A percentile compares a stretch with the other conserved stretches of the same genome.
These are phyloP conservation scores for Myripristis murdjan DNA, from an alignment of 2,797 vertebrate genomes.

Conservation along the genomic window DNA sequence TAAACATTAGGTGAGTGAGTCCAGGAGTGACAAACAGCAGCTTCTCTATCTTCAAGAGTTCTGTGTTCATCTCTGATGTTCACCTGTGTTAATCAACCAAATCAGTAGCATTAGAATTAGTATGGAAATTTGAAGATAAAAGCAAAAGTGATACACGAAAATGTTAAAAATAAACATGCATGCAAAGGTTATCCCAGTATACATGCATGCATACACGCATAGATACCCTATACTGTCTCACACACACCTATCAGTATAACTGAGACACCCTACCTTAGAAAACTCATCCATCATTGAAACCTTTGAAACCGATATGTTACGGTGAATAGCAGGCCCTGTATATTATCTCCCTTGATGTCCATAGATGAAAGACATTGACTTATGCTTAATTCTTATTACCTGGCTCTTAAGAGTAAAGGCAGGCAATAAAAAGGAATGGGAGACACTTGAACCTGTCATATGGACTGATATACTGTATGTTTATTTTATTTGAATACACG, in stretches of 20 bases:
- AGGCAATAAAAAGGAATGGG: constrained; percentile 15
- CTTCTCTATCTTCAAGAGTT: too few relatives aligned
- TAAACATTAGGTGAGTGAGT: too few relatives aligned
- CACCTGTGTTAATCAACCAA: too few relatives aligned
- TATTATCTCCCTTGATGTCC: constrained; percentile 32
- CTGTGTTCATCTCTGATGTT: too few relatives aligned
- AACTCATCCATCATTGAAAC: constrained; percentile 17
- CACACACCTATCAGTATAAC: background rate
- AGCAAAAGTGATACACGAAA: too few relatives aligned
- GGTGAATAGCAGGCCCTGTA: constrained; percentile 8
- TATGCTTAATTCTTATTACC: constrained; percentile 11
- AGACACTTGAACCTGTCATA: background rate
- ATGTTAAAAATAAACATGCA: too few relatives aligned
- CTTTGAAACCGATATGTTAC: constrained; percentile 35
- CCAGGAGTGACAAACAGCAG: too few relatives aligned
- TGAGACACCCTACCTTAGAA: background rate
- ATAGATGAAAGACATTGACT: constrained; percentile 38
- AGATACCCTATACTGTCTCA: too few relatives aligned
- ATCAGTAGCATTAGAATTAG: too few relatives aligned
- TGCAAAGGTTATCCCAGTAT: background rate
- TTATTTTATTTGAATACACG: too few relatives aligned
- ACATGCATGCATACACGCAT: background rate
- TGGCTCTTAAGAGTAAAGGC: constrained; percentile 32
- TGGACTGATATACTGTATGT: background rate
- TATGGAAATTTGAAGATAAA: too few relatives aligned